Evolutionary conservation across 2,113 vertebrate genomes (phyloP), one percentile per base, ranked within the genome.

Genomic region (Nicator chloris): DNA sequence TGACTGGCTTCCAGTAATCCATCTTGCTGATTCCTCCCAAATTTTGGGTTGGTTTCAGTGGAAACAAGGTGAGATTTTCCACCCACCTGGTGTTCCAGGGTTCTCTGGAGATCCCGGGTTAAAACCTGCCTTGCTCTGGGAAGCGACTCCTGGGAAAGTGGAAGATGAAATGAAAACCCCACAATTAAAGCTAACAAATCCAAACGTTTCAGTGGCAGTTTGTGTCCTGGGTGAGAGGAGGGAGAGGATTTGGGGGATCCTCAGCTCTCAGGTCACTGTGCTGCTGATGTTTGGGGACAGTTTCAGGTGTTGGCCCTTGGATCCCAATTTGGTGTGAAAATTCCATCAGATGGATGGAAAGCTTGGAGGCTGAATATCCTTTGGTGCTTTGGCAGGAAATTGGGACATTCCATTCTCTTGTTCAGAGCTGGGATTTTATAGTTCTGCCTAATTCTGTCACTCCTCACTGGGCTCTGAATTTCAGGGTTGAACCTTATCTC

Each of bases 41-140:
- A 18, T 77, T 73, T 59, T 2, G 23, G 6, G 22, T 33, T 30
- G 59, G 5, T 47, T 30, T 27, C 13, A 9, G 17, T 17, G 54
- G 10, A 1, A 61, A 44, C 5, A 16, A 26, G 17, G 3, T 49
- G 50, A 26, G 30, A 40, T 53, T 76, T 70, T 33, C 31, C 64
- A 11, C 31, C 28, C 50, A 17, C n/a, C 10, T 15, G n/a, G 5
- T 26, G 5, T 20, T 6, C 2, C 19, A 5, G 3, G n/a, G 21
- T 3, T 51, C n/a, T 44, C n/a, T 7, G 28, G 28, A 44, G 45
- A 7, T 37, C 4, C 37, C 7, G 42, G 27, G 39, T 33, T 33
- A 20, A 44, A 65, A 39, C 40, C 35, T 0, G 0, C 4, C 8
- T 13, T 1, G 21, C n/a, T 47, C 33, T 13, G 2, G 1, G 45